phyloP scores from a whole-genome alignment of 2,113 vertebrate species.

The Bubalus kerabau region DNA sequence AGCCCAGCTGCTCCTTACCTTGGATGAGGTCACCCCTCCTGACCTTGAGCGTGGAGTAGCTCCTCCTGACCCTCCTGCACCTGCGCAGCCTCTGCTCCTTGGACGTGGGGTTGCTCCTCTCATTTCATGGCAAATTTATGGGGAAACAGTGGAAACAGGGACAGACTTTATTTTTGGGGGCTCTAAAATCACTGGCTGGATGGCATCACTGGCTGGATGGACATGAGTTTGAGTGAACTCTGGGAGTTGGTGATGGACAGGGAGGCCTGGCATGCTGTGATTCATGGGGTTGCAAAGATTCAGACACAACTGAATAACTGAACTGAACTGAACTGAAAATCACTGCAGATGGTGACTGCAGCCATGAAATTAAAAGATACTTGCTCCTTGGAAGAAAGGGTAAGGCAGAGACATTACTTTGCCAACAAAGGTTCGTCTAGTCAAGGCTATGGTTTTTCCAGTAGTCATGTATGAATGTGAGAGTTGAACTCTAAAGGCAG shows the following conservation, averaged over 20 bases:
- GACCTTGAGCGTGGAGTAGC: too few relatives aligned
- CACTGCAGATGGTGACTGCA: background rate
- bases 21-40: too few relatives aligned
- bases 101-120: too few relatives aligned
- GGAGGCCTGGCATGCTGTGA: too few relatives aligned
- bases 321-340: background rate
- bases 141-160: background rate
- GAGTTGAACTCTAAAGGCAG: background rate
- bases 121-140: background rate
- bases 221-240: too few relatives aligned
- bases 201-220: too few relatives aligned
- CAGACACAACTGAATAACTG: too few relatives aligned
- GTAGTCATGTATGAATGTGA: background rate
- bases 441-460: background rate
- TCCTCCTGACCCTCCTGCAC: too few relatives aligned
- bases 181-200: background rate
- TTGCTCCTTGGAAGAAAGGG: background rate
- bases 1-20: too few relatives aligned
- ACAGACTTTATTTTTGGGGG: background rate
- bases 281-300: too few relatives aligned
- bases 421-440: background rate
- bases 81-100: accelerated
- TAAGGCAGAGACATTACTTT: background rate
- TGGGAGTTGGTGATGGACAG: too few relatives aligned
- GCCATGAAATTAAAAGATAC: background rate